phyloP scores from a whole-genome alignment of 2,113 vertebrate genomes.

The Alces alces region DNA sequence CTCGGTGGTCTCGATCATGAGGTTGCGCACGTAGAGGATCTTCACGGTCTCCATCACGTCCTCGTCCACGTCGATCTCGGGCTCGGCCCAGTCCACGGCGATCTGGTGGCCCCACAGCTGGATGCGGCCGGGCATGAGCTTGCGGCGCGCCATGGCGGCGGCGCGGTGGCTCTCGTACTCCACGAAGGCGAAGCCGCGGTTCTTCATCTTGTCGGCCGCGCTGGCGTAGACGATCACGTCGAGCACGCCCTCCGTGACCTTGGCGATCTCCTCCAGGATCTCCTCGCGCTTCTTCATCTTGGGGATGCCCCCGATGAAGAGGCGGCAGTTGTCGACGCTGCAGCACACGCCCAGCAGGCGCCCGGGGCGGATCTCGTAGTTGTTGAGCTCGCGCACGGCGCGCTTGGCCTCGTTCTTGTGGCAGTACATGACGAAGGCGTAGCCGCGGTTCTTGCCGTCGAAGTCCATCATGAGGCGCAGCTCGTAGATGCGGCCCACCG shows the following conservation, averaged over 20 bases:
- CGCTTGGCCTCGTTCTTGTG: conserved; percentile 96
- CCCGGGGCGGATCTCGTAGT: conserved; percentile 95
- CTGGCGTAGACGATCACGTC: conserved; percentile 99
- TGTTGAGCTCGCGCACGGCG: conserved; percentile 97
- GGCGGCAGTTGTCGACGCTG: conserved; percentile 98
- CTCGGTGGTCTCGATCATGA: conserved; percentile 99
- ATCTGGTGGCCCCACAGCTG: conserved; percentile 99
- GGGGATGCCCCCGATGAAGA: conserved; percentile 98
- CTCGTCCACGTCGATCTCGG: conserved; percentile 98
- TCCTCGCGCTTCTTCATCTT: conserved; percentile 99
- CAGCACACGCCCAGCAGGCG: conserved; percentile 96
- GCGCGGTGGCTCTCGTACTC: conserved; percentile 98
- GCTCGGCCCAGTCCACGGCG: conserved; percentile 98
- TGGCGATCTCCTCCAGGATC: conserved; percentile 97
- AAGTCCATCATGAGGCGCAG: conserved; percentile 99
- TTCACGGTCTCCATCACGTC: conserved; percentile 99
- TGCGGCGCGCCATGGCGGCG: conserved; percentile 97
- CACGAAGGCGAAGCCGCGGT: conserved; percentile 97
- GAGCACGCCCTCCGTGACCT: conserved; percentile 96
- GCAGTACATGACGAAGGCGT: conserved; percentile 97
- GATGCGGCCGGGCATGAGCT: conserved; percentile 97
- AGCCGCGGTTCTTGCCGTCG: conserved; percentile 97
- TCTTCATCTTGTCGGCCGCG: conserved; percentile 99
- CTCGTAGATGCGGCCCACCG: conserved; percentile 95
- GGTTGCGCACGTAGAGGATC: conserved; percentile 98